Evolutionary conservation across 2,888 invertebrate genomes (phyloP).

Genomic region (Polylopha cassiicola): DNA sequence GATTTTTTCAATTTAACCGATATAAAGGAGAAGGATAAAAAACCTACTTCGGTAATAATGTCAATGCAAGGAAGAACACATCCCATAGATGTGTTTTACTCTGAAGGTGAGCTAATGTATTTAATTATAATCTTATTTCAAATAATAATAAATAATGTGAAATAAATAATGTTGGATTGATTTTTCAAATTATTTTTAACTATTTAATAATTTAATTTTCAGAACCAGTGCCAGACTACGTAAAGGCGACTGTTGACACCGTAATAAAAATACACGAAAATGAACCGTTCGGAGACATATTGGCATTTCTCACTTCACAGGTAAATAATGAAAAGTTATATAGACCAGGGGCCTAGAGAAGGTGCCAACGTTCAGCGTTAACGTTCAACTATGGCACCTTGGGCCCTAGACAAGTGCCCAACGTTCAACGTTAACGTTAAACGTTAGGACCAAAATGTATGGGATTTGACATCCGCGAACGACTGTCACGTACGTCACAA

Average conservation of each 20-base stretch:
- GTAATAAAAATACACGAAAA: slow-evolving; percentile 91
- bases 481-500: too few species aligned
- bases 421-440: too few species aligned
- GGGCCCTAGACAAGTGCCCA: too few species aligned
- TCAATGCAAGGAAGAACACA: slow-evolving; percentile 92
- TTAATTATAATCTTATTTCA: background rate
- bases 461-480: too few species aligned
- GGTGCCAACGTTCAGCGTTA: too few species aligned
- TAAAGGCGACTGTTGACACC: slow-evolving; percentile 91
- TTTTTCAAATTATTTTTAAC: background rate
- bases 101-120: slow-evolving; percentile 74
- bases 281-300: slow-evolving; percentile 89
- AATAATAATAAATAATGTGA: too few species aligned
- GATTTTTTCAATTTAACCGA: slow-evolving; percentile 84
- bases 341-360: too few species aligned
- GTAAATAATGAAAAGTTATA: slow-evolving; percentile 32
- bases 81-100: slow-evolving; percentile 91
- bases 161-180: background rate
- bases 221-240: slow-evolving; percentile 94
- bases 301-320: slow-evolving; percentile 94
- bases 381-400: too few species aligned
- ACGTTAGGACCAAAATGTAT: too few species aligned
- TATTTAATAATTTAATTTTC: slow-evolving; percentile 31
- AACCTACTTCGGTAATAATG: slow-evolving; percentile 84
- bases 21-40: slow-evolving; percentile 34